phyloP scores from a whole-genome alignment of 2,113 vertebrate species.

The Bos javanicus region DNA sequence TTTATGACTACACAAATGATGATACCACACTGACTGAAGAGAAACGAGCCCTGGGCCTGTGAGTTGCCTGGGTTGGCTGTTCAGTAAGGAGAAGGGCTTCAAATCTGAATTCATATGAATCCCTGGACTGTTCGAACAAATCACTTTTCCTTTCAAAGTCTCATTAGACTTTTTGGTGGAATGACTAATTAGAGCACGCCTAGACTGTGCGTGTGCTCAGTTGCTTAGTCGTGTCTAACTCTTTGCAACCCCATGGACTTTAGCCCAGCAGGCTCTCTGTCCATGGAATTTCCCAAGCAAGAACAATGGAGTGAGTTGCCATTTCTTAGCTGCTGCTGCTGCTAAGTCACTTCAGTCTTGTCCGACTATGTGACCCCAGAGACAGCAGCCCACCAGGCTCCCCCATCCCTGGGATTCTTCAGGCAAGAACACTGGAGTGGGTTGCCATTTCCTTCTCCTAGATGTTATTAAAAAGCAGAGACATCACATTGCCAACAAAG shows the following conservation, averaged over 20 bases:
- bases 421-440: too few species aligned
- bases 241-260: not conserved
- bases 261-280: not conserved
- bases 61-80: not conserved
- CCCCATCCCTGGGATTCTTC: too few species aligned
- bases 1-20: constrained; percentile 19
- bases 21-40: not conserved
- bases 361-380: too few species aligned
- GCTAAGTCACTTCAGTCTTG: too few species aligned
- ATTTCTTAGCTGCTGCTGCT: not conserved
- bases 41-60: accelerated
- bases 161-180: not conserved
- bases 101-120: not conserved
- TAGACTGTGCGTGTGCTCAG: not conserved
- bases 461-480: not conserved
- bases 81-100: accelerated
- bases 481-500: not conserved
- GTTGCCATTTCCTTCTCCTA: too few species aligned
- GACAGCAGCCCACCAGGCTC: too few species aligned
- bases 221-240: not conserved
- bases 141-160: not conserved
- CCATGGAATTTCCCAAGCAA: not conserved
- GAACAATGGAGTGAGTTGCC: not conserved
- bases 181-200: not conserved
- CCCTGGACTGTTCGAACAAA: not conserved